Percentiles rank a stretch among this genome's conserved stretches.
Evolutionary conservation across 1,140 invertebrate genomes (phyloP).

Genomic region (silkworm (Bombyx mori)): ASM3026992v2 NC_085122.1:14012001-14012500

Average conservation of each 20-base stretch:
- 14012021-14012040: conserved; percentile 35
- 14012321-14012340: conserved; percentile 66
- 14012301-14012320: conserved; percentile 70
- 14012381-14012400: conserved; percentile 26
- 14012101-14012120: conserved; percentile 49
- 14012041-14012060: conserved; percentile 16
- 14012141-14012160: conserved; percentile 42
- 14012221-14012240: conserved; percentile 56
- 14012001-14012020: conserved; percentile 58
- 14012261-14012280: conserved; percentile 70
- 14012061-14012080: conserved; percentile 16
- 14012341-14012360: conserved; percentile 64
- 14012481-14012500: conserved; percentile 19
- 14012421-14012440: too few relatives aligned
- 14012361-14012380: conserved; percentile 67
- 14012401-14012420: too few relatives aligned
- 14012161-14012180: conserved; percentile 36
- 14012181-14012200: conserved; percentile 52
- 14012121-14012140: conserved; percentile 39
- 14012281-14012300: conserved; percentile 71
- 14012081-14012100: conserved; percentile 25
- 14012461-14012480: too few relatives aligned
- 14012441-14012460: too few relatives aligned
- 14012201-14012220: conserved; percentile 57
- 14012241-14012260: conserved; percentile 64